A percentile compares a stretch with the other conserved stretches of the same genome.
These are phyloP conservation scores for Pecten maximus DNA, from an alignment of 2,888 invertebrate genomes.

Conservation along the genomic window DNA sequence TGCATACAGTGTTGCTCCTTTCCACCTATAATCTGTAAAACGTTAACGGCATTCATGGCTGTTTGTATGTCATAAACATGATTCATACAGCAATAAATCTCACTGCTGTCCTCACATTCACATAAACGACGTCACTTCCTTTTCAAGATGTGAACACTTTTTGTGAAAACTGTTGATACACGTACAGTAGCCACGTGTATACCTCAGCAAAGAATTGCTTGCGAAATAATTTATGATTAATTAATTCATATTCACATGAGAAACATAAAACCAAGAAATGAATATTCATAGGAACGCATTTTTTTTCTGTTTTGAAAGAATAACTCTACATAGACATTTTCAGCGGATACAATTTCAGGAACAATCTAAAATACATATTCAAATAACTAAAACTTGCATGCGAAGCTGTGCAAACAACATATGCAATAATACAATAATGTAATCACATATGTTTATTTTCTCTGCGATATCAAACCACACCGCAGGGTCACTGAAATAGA, in stretches of 20 bases:
- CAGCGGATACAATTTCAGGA: background rate
- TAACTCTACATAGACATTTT: background rate
- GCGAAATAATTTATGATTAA: background rate
- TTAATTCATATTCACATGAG: slow-evolving; percentile 14
- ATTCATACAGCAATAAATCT: background rate
- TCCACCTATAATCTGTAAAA: background rate
- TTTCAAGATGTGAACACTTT: background rate
- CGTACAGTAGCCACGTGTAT: background rate
- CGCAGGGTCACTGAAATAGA: background rate
- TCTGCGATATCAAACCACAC: background rate
- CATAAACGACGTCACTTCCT: slow-evolving; percentile 9
- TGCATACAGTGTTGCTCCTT: too few relatives aligned
- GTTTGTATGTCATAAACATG: background rate
- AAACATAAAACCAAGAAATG: background rate
- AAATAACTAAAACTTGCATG: background rate
- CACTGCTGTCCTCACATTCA: background rate
- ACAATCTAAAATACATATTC: background rate
- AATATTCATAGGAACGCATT: background rate
- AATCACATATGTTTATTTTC: background rate
- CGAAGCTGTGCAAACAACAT: background rate
- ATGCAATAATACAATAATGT: background rate
- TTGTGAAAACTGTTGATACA: too few relatives aligned
- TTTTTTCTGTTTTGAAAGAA: background rate
- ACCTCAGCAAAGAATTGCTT: background rate
- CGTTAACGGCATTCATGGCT: background rate